Base-by-base conservation (phyloP, 2,888 invertebrate species). In the Brassicogethes aeneus region DNA sequence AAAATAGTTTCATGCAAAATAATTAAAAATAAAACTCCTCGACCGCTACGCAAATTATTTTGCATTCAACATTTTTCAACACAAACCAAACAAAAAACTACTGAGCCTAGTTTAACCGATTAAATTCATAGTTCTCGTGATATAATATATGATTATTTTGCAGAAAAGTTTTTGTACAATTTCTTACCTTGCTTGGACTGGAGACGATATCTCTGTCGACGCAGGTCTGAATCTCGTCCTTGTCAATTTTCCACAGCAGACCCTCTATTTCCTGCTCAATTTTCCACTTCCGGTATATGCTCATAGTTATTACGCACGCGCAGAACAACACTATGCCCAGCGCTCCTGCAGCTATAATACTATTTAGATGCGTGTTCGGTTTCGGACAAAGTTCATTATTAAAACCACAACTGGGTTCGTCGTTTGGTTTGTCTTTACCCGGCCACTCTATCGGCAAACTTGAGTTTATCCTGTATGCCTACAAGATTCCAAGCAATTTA, bases 201-300 rank as follows among this genome's bases (percentile, higher is more conserved):
- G 85, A 80, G 58, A 88, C 79, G 54, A 87, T 79, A 57, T 88
- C 87, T 57, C 81, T 80, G 58, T 82, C 82, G 49, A 80, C 77
- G 66, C 85, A 88, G 36, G 83, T 85, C 47, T 77, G 80, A 51
- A 91, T 80, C 52, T 91, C 89, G 34, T 74, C 73, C 15, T 84
- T 73, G 58, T 92, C 85, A 47, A 99, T 93, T 71, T 92, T 93
- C 99, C 99, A 99, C 47, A 97, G 73, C 47, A 96, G 71, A 7
- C 96, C 96, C 58, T 94, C 95, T 40, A 99, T 94, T 70, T 99
- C 97, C 62, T 95, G 88, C 65, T 99, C 97, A 53, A 96, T 95
- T 68, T 94, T 93, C 94, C 95, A 95, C 64, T 94, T 91, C 47
- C 96, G 78, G 68, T 95, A 95, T 52, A 92, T 85, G 60, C 90